Conservation (phyloP, 2,888 invertebrate genomes). For the Cordilura impudica region DNA sequence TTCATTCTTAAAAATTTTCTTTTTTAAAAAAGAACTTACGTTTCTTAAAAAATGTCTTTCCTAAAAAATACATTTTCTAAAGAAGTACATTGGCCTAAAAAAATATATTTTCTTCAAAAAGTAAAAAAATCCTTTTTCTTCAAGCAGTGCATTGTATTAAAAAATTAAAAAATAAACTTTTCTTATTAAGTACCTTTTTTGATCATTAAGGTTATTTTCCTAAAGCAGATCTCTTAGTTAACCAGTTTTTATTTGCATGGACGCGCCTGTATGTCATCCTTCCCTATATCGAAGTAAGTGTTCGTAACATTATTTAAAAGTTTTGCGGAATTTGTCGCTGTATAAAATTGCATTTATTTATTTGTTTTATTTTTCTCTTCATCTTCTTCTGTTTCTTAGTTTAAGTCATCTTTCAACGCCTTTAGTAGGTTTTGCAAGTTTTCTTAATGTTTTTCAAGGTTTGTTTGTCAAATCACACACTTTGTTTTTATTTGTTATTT, state of each 20-base stretch:
- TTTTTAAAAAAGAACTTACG: too few relatives aligned
- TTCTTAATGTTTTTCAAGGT: conserved; percentile 26
- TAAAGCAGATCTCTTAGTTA: too few relatives aligned
- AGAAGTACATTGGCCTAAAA: too few relatives aligned
- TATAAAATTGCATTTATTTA: neutral
- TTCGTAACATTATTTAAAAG: neutral
- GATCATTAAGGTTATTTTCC: too few relatives aligned
- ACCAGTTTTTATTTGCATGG: neutral
- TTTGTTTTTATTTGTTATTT: conserved; percentile 12
- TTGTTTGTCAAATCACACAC: neutral
- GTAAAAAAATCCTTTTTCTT: too few relatives aligned
- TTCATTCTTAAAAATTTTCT: too few relatives aligned
- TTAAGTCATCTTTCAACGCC: neutral
- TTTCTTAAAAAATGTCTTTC: too few relatives aligned
- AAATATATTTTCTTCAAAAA: too few relatives aligned
- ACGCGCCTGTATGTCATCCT: neutral
- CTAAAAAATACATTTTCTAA: too few relatives aligned
- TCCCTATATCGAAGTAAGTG: neutral
- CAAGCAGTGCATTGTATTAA: too few relatives aligned
- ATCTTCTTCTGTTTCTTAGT: neutral
- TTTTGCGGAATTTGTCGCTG: neutral
- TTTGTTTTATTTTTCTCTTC: neutral
- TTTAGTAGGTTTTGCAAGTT: conserved; percentile 9
- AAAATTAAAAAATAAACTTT: too few relatives aligned
- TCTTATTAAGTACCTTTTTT: too few relatives aligned